These are phyloP conservation scores for Drosophila serrata DNA, from an alignment of 1,140 invertebrate species.

Conservation along the genomic window DNA sequence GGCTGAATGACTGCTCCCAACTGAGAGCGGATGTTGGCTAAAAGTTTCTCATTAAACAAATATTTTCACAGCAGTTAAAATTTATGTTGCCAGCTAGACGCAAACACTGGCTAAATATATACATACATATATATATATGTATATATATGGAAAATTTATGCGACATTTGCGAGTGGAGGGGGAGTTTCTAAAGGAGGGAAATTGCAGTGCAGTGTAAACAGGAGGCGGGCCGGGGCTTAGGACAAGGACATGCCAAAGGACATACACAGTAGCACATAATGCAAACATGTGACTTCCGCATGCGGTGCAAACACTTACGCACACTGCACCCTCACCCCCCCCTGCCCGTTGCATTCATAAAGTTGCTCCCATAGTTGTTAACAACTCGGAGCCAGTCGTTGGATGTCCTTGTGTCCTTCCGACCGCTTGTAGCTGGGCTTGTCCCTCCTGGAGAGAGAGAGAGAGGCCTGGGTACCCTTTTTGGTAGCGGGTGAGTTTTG, in stretches of 20 bases:
- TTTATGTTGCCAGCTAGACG: constrained; percentile 68
- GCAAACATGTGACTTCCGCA: constrained; percentile 83
- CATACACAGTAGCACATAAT: constrained; percentile 77
- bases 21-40: constrained; percentile 42
- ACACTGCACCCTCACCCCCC: constrained; percentile 27
- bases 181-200: constrained; percentile 15
- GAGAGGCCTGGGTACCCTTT: constrained; percentile 5
- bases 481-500: constrained; percentile 28
- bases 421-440: constrained; percentile 74
- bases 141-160: constrained; percentile 65
- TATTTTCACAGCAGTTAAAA: constrained; percentile 82
- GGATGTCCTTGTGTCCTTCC: constrained; percentile 54
- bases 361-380: constrained; percentile 83
- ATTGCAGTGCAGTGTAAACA: constrained; percentile 73
- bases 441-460: constrained; percentile 25
- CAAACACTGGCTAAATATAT: constrained; percentile 39
- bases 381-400: constrained; percentile 71
- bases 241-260: constrained; percentile 81
- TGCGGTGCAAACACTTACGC: constrained; percentile 80
- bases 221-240: constrained; percentile 40
- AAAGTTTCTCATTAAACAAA: constrained; percentile 84
- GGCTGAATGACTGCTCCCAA: constrained; percentile 24
- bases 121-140: no score
- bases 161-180: constrained; percentile 28
- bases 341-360: constrained; percentile 68